Evolutionary conservation across 1,140 invertebrate species (phyloP).

Genomic region (Asbolus verrucosus): DNA sequence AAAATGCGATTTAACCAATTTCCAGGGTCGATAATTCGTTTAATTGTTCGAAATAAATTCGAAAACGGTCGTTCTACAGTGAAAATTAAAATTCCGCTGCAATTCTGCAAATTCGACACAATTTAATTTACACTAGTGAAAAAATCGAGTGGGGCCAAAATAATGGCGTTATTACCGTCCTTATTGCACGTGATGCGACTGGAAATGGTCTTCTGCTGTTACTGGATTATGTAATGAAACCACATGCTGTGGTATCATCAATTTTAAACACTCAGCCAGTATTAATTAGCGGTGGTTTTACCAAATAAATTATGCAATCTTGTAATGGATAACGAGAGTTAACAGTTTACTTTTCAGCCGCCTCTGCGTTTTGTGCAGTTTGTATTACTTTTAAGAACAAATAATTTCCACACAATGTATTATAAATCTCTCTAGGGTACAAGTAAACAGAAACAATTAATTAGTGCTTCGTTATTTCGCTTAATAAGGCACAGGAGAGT

Average conservation of each 20-base stretch:
- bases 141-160: constrained; percentile 32
- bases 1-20: constrained; percentile 30
- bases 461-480: neutral
- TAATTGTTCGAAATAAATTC: constrained; percentile 30
- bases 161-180: constrained; percentile 26
- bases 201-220: constrained; percentile 27
- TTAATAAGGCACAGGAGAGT: neutral
- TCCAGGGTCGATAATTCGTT: constrained; percentile 26
- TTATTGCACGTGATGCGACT: constrained; percentile 30
- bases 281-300: constrained; percentile 30
- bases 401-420: too few species aligned
- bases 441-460: neutral
- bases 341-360: too few species aligned
- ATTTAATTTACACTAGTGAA: constrained; percentile 31
- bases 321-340: constrained; percentile 20
- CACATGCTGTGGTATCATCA: constrained; percentile 28
- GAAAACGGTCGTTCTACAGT: neutral
- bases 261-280: constrained; percentile 38
- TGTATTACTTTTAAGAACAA: too few species aligned
- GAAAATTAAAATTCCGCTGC: constrained; percentile 17
- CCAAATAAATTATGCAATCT: constrained; percentile 39
- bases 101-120: constrained; percentile 25
- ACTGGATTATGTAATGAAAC: constrained; percentile 42
- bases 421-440: too few species aligned
- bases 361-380: too few species aligned